Base-by-base conservation (phyloP, 1,140 invertebrate genomes). In the Pararge aegeria region DNA sequence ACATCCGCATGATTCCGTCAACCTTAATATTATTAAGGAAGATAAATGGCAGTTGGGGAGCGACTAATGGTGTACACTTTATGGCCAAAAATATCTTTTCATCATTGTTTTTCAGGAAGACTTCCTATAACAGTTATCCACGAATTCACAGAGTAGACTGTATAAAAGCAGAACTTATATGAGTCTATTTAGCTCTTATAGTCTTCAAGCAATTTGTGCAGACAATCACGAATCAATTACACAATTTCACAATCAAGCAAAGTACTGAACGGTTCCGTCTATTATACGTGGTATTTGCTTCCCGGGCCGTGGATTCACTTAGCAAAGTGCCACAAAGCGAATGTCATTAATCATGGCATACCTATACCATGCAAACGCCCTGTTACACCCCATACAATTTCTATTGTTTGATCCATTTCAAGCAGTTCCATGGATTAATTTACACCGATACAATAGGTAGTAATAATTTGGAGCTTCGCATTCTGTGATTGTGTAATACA, bases 261-360 rank as follows among this genome's bases (percentile, higher is more conserved):
- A 18, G 3, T 24, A n/a, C 9, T 38, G 10, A 9, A 38, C 12
- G 27, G 4, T 27, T 38, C 34, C 1, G 13, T 12, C 13, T 38
- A 38, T 13, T 3, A 38, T 38, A 12, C 34, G 13, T 38, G 34
- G 34, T 38, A n/a, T 38, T 38, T 38, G 13, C 34, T 38, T 38
- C 13, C 9, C 34, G 34, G 13, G 13, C 34, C 34, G 9, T n/a
- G 34, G 34, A 38, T 38, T 38, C 34, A 38, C 34, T 38, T 38
- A 15, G 34, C 13, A 38, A 38, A 38, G 9, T 38, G 9, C 1
- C 0, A 10, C 6, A 38, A 38, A 38, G 34, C 34, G 34, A 38
- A 38, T 38, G 34, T n/a, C 34, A 42, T 42, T 42, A 42, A 42
- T 42, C 38, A 42, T n/a, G n/a, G n/a, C n/a, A n/a, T 9, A 42